These are phyloP conservation scores for Melopsittacus undulatus DNA, from an alignment of 2,797 vertebrate species.

Conservation along the genomic window DNA sequence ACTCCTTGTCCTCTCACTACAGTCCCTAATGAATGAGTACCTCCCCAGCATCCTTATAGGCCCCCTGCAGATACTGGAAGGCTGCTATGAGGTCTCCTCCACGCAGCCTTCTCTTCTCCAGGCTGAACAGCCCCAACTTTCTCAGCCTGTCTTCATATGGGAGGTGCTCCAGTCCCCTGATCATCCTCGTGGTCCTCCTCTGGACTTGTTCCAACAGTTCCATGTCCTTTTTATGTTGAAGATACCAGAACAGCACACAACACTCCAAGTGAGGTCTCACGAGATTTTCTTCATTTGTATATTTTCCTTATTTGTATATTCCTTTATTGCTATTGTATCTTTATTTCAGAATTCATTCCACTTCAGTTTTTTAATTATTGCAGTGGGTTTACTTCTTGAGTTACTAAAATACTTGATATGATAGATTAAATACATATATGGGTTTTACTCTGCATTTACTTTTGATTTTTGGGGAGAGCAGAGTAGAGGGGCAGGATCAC, in stretches of 20 bases:
- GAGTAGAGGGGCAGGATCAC: too few species aligned
- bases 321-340: background rate
- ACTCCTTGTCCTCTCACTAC: too few species aligned
- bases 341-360: background rate
- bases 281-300: background rate
- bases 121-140: background rate
- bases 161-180: background rate
- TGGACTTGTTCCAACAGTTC: background rate
- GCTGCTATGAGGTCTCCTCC: background rate
- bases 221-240: background rate
- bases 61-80: background rate
- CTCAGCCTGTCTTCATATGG: background rate
- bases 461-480: background rate
- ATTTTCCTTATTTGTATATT: background rate
- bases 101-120: background rate
- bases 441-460: background rate
- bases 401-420: background rate
- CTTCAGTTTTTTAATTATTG: background rate
- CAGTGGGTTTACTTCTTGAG: background rate
- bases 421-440: background rate
- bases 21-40: background rate
- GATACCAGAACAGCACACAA: background rate
- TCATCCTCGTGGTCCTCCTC: background rate
- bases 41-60: background rate
- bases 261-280: background rate